phyloP scores from a whole-genome alignment of 2,888 invertebrate genomes.

The Cylindroiulus punctatus region DNA sequence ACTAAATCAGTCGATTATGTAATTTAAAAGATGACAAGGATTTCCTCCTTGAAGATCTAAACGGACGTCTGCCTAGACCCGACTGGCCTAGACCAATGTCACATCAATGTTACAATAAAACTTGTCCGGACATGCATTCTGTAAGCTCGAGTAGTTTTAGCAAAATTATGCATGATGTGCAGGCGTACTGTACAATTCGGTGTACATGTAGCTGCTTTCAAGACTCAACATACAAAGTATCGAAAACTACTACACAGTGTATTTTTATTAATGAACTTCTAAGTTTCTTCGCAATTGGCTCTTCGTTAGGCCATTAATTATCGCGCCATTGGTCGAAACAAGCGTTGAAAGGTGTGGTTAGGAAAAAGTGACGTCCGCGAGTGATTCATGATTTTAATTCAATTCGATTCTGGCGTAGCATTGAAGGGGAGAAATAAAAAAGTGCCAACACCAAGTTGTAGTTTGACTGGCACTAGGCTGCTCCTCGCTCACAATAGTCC shows the following conservation, averaged over 20 bases:
- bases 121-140: too few species aligned
- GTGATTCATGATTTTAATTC: conserved; percentile 18
- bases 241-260: not conserved
- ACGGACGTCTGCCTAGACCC: not conserved
- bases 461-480: not conserved
- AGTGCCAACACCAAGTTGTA: not conserved
- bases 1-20: conserved; percentile 26
- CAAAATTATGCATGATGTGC: too few species aligned
- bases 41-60: not conserved
- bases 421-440: not conserved
- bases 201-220: not conserved
- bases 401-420: conserved; percentile 12
- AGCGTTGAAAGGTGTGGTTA: conserved; percentile 12
- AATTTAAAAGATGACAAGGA: conserved; percentile 32
- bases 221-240: not conserved
- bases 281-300: not conserved
- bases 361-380: not conserved
- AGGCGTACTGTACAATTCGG: not conserved
- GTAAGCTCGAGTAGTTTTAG: too few species aligned
- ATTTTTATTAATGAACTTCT: conserved; percentile 9
- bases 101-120: too few species aligned
- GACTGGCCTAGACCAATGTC: too few species aligned
- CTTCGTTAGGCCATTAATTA: not conserved
- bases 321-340: not conserved
- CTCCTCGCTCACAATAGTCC: not conserved